Conservation (phyloP, 2,113 vertebrate genomes). For the Cardinalis cardinalis region DNA sequence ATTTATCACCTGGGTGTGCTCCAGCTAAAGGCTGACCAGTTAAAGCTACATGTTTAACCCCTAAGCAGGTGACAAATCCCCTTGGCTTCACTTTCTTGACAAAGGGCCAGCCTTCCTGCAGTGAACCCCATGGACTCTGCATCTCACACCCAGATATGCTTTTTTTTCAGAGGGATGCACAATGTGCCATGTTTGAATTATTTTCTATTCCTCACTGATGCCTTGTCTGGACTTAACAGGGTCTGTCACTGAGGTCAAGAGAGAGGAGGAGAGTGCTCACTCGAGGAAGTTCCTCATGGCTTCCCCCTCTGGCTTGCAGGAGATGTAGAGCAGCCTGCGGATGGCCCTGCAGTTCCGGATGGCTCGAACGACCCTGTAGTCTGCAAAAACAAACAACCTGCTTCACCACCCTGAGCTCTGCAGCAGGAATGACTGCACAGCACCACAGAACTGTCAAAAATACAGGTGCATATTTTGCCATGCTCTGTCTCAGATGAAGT, state of each 20-base stretch:
- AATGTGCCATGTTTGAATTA: not conserved
- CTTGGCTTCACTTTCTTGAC: not conserved
- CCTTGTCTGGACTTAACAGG: not conserved
- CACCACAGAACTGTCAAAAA: not conserved
- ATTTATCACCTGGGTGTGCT: not conserved
- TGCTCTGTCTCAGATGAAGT: not conserved
- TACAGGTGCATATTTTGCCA: not conserved
- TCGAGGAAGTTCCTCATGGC: conserved; percentile 83
- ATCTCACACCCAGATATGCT: not conserved
- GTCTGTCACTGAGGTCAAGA: not conserved
- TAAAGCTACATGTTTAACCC: not conserved
- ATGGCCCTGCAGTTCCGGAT: conserved; percentile 75
- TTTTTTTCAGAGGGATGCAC: not conserved
- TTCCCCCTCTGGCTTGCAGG: conserved; percentile 84
- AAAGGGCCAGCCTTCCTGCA: not conserved
- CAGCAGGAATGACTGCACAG: not conserved
- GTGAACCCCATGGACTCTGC: not conserved
- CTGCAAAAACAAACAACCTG: not conserved
- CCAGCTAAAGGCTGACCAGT: not conserved
- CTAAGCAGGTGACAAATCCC: not conserved
- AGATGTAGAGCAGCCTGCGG: conserved; percentile 78
- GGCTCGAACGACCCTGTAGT: conserved; percentile 77
- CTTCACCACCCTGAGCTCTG: not conserved
- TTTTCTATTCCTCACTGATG: not conserved
- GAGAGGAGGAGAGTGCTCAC: conserved; percentile 9